phyloP scores from a whole-genome alignment of 2,888 invertebrate genomes.

The Torymus texanus region DNA sequence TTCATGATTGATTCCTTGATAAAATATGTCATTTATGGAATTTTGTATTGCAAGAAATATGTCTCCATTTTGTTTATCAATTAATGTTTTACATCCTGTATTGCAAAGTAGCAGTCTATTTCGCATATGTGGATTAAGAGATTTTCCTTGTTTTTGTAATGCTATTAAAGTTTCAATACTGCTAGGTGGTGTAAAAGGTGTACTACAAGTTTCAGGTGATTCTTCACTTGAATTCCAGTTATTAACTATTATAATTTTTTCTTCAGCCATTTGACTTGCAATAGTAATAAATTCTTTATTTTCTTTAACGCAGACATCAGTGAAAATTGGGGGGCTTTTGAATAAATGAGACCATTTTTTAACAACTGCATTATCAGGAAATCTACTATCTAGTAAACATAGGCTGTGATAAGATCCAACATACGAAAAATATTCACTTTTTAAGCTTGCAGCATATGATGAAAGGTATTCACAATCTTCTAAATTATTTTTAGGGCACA shows the following conservation, averaged over 20 bases:
- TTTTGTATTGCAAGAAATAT: constrained; percentile 68
- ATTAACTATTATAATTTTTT: constrained; percentile 68
- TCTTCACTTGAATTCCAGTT: constrained; percentile 65
- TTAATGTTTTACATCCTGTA: constrained; percentile 63
- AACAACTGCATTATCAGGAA: constrained; percentile 66
- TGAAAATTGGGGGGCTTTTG: constrained; percentile 76
- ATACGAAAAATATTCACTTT: constrained; percentile 65
- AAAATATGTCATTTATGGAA: constrained; percentile 71
- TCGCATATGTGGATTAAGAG: constrained; percentile 67
- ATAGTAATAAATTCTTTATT: constrained; percentile 67
- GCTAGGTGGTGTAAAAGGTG: constrained; percentile 67
- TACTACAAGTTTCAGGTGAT: constrained; percentile 63
- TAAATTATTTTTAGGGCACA: constrained; percentile 67
- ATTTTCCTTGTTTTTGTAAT: constrained; percentile 66
- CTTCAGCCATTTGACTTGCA: constrained; percentile 67
- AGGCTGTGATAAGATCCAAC: constrained; percentile 69
- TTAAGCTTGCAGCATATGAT: constrained; percentile 63
- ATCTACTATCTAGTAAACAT: constrained; percentile 68
- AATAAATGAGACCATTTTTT: constrained; percentile 80
- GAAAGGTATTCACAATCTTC: constrained; percentile 69
- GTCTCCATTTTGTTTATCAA: constrained; percentile 58
- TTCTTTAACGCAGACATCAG: constrained; percentile 70
- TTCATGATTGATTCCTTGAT: constrained; percentile 69
- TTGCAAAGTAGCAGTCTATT: constrained; percentile 66
- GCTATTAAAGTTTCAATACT: constrained; percentile 65